Conservation (phyloP, 2,888 invertebrate species). For the Diloba caeruleocephala region DNA sequence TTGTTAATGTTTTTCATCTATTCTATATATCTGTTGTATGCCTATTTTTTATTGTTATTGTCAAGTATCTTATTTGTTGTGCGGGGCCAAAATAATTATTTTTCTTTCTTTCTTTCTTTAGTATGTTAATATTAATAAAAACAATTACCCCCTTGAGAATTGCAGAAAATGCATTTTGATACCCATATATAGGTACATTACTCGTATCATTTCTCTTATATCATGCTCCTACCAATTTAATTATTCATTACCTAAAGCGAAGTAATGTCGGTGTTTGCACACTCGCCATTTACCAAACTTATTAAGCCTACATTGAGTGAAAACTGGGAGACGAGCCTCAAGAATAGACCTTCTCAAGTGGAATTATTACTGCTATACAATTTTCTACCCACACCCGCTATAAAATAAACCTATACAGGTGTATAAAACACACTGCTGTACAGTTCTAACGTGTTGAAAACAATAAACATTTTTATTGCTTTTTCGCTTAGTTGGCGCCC, state of each 20-base stretch:
- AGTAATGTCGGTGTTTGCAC: constrained; percentile 33
- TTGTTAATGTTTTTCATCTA: too few species aligned
- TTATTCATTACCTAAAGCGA: constrained; percentile 27
- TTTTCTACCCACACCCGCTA: constrained; percentile 35
- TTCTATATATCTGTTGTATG: too few species aligned
- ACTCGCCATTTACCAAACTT: constrained; percentile 38
- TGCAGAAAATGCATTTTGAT: too few species aligned
- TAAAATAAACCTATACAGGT: constrained; percentile 28
- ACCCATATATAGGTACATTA: too few species aligned
- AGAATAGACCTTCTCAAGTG: constrained; percentile 29
- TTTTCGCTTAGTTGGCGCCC: constrained; percentile 57
- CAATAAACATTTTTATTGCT: constrained; percentile 50
- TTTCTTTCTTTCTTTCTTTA: too few species aligned
- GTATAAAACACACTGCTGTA: constrained; percentile 9
- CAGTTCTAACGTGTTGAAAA: constrained; percentile 35
- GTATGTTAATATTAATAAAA: too few species aligned
- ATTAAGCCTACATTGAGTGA: constrained; percentile 40
- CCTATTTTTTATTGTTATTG: too few species aligned
- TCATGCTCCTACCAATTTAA: constrained; percentile 32
- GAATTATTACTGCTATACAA: constrained; percentile 49
- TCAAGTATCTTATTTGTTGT: too few species aligned
- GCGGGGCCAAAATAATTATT: too few species aligned
- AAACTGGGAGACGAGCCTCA: constrained; percentile 24
- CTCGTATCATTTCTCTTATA: too few species aligned
- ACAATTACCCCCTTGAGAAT: too few species aligned